A percentile compares a stretch with the other conserved stretches of the same genome.
Conservation (phyloP, 2,888 invertebrate genomes). For the Meghimatium bilineatum region DNA sequence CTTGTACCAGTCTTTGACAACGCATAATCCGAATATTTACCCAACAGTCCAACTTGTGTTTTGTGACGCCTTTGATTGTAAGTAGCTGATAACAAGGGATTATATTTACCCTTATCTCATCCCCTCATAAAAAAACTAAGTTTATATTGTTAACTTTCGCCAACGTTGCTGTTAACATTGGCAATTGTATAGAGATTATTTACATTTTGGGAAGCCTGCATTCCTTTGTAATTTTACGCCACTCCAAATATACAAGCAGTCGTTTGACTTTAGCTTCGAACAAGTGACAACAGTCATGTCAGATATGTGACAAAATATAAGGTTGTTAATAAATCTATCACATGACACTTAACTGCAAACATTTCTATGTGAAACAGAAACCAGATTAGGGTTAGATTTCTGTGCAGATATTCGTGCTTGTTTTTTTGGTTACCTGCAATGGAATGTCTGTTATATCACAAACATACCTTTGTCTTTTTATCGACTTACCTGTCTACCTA, state of each 20-base stretch:
- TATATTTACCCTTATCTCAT: neutral
- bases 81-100: neutral
- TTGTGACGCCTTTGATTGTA: neutral
- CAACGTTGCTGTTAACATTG: neutral
- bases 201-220: neutral
- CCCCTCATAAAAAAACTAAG: neutral
- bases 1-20: neutral
- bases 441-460: no score
- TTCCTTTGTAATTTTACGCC: neutral
- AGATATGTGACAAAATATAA: neutral
- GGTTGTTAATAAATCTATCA: neutral
- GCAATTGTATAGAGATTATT: neutral
- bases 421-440: no score
- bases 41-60: neutral
- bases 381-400: no score
- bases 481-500: no score
- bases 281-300: neutral
- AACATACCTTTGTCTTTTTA: no score
- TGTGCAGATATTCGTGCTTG: no score
- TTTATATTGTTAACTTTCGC: neutral
- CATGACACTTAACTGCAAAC: neutral
- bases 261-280: neutral
- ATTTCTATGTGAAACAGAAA: neutral
- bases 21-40: neutral
- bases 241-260: neutral